Evolutionary conservation across 2,888 invertebrate species (phyloP).

Genomic region (Cosmia pyralina): DNA sequence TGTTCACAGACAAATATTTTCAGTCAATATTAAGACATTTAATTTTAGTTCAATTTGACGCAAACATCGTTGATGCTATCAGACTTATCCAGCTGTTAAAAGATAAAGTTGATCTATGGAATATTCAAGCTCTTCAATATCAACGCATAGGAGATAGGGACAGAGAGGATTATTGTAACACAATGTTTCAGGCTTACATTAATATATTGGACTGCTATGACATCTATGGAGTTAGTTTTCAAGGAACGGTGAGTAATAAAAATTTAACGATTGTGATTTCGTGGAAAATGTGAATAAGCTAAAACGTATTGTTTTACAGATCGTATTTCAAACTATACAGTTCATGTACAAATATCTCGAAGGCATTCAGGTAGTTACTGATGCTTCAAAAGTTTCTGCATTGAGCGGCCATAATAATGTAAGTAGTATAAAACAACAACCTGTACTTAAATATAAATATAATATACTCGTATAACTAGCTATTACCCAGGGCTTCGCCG

Average conservation of each 20-base stretch:
- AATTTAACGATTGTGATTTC: background rate
- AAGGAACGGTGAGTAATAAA: constrained; percentile 5
- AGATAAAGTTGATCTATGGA: constrained; percentile 43
- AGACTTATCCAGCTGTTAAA: constrained; percentile 25
- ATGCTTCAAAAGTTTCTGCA: background rate
- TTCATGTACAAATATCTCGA: background rate
- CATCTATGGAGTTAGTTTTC: background rate
- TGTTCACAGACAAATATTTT: no score
- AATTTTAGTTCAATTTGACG: constrained; percentile 12
- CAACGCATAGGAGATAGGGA: background rate
- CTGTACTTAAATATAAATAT: no score
- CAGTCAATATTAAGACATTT: no score
- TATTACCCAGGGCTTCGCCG: no score
- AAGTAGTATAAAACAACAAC: no score
- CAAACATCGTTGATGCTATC: constrained; percentile 26
- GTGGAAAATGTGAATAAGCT: background rate
- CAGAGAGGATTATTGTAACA: background rate
- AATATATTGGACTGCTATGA: constrained; percentile 35
- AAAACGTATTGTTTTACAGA: background rate
- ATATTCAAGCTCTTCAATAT: constrained; percentile 4
- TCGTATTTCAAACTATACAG: background rate
- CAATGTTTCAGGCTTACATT: constrained; percentile 18
- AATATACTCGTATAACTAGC: no score
- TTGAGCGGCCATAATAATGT: no score
- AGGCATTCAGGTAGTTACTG: background rate